Conservation (phyloP, 2,888 invertebrate species). For the Antheraea assamensis region DNA sequence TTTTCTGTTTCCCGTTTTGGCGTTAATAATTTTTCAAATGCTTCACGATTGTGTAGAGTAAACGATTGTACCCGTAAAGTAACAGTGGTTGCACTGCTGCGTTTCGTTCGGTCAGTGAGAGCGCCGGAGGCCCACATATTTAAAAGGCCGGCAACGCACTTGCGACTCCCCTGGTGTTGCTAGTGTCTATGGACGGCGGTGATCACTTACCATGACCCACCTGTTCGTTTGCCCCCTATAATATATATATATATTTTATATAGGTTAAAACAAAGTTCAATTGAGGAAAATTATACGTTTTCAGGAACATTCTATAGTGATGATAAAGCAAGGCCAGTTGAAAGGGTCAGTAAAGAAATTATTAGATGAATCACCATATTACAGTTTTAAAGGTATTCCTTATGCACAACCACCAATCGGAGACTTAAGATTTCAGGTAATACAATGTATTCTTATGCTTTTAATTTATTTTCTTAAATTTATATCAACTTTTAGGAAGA, state of each 20-base stretch:
- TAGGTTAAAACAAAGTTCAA: not conserved
- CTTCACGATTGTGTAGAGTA: no score
- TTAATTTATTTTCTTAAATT: not conserved
- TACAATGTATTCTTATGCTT: not conserved
- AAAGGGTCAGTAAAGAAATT: slow-evolving; percentile 47
- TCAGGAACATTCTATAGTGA: slow-evolving; percentile 46
- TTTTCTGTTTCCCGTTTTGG: no score
- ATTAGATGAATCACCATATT: slow-evolving; percentile 50
- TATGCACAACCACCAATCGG: slow-evolving; percentile 77
- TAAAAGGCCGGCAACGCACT: no score
- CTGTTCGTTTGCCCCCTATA: no score
- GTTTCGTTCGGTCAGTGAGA: no score
- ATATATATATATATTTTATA: no score
- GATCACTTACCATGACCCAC: no score
- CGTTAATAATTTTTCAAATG: no score
- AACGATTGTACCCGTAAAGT: not conserved
- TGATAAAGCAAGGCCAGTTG: slow-evolving; percentile 52
- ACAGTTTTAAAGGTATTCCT: slow-evolving; percentile 72
- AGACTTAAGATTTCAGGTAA: slow-evolving; percentile 76
- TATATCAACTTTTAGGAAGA: not conserved
- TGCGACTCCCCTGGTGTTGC: no score
- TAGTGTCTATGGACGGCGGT: no score
- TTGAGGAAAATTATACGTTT: slow-evolving; percentile 21
- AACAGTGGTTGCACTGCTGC: not conserved
- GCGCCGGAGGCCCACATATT: no score